Conservation (phyloP, 2,797 vertebrate genomes). For the Lycodopsis pacificus region DNA sequence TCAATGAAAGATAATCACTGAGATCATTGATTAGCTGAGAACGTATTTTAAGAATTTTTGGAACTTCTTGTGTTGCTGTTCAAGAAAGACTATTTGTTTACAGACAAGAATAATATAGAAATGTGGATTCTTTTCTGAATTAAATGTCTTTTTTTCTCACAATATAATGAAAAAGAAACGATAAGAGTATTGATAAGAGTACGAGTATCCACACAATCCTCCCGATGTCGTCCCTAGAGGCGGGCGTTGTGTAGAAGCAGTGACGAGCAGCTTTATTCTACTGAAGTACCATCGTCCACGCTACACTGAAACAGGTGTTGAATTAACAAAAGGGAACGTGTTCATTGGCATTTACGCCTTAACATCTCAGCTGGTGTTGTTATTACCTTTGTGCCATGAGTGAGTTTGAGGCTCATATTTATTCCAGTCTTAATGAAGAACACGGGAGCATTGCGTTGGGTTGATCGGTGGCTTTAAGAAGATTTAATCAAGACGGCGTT, state of each 20-base stretch:
- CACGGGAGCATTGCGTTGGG: conserved; percentile 11
- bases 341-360: not conserved
- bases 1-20: no score
- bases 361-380: conserved; percentile 24
- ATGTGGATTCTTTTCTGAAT: no score
- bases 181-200: no score
- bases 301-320: not conserved
- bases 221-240: not conserved
- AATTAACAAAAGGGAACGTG: conserved; percentile 21
- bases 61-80: no score
- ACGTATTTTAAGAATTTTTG: no score
- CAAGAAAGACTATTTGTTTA: no score
- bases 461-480: conserved; percentile 44
- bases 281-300: not conserved
- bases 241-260: not conserved
- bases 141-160: no score
- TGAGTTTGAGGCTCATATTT: conserved; percentile 28
- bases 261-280: not conserved
- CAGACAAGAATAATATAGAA: no score
- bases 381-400: conserved; percentile 35
- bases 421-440: conserved; percentile 47
- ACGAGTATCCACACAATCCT: no score
- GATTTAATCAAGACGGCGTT: conserved; percentile 37
- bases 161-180: no score
- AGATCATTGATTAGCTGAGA: no score